Conservation (phyloP, 2,888 invertebrate genomes). For the Leucozona laternaria region DNA sequence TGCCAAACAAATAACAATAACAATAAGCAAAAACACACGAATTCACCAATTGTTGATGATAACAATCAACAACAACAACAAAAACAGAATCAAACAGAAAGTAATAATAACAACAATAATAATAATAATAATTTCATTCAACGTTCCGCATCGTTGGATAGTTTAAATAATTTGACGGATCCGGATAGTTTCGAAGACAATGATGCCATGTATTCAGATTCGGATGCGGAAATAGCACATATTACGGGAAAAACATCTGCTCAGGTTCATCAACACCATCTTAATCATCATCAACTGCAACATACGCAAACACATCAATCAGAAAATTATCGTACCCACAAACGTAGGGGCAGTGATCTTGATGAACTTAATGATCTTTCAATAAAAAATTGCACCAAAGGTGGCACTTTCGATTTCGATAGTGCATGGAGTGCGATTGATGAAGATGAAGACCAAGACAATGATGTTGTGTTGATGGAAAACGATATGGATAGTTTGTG, state of each 20-base stretch:
- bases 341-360: conserved; percentile 80
- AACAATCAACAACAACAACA: conserved; percentile 47
- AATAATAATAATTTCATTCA: conserved; percentile 70
- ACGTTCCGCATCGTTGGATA: conserved; percentile 86
- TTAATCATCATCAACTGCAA: conserved; percentile 60
- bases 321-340: conserved; percentile 64
- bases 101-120: conserved; percentile 49
- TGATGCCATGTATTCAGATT: conserved; percentile 85
- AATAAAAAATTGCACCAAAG: conserved; percentile 81
- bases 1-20: conserved; percentile 76
- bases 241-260: conserved; percentile 82
- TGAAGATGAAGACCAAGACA: conserved; percentile 80
- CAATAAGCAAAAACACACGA: conserved; percentile 48
- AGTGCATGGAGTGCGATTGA: conserved; percentile 81
- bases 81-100: conserved; percentile 45
- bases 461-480: conserved; percentile 62
- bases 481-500: conserved; percentile 55
- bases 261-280: conserved; percentile 80
- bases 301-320: conserved; percentile 67
- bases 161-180: conserved; percentile 88
- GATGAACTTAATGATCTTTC: conserved; percentile 82
- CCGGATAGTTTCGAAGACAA: conserved; percentile 87
- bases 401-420: conserved; percentile 79
- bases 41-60: conserved; percentile 30
- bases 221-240: conserved; percentile 87